These are phyloP conservation scores for Eretmochelys imbricata DNA, from an alignment of 2,113 vertebrate genomes.

Conservation along the genomic window DNA sequence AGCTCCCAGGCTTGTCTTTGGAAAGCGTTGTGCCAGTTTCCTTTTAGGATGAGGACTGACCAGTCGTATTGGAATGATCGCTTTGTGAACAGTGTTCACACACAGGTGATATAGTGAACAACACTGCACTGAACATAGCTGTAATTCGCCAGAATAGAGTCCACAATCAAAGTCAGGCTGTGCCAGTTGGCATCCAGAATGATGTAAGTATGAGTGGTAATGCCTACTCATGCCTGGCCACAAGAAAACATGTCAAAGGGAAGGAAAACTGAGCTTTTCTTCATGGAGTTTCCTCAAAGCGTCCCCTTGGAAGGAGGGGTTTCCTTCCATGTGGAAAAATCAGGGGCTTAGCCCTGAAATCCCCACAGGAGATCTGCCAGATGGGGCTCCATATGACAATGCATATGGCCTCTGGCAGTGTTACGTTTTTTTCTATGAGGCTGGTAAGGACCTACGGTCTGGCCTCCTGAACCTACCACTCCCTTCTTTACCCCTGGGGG, in stretches of 20 bases:
- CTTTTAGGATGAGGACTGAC: too few species aligned
- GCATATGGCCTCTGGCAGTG: not conserved
- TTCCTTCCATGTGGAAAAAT: not conserved
- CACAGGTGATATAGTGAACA: too few species aligned
- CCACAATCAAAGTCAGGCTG: fast-evolving
- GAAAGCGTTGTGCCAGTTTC: too few species aligned
- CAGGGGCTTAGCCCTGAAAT: not conserved
- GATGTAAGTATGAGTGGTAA: not conserved
- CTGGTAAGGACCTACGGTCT: not conserved
- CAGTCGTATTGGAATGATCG: too few species aligned
- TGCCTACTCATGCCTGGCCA: not conserved
- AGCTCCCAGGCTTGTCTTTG: too few species aligned
- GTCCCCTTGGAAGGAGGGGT: not conserved
- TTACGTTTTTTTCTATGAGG: not conserved
- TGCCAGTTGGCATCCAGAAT: not conserved
- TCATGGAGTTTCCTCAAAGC: not conserved
- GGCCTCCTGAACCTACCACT: not conserved
- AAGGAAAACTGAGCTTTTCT: not conserved
- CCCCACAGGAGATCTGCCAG: too few species aligned
- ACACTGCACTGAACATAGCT: too few species aligned
- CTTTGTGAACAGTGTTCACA: too few species aligned
- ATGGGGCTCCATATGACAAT: not conserved
- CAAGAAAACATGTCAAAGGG: not conserved
- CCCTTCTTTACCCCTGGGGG: not conserved
- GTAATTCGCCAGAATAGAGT: not conserved